Percentiles rank a stretch among this genome's conserved stretches.
phyloP scores from a whole-genome alignment of 1,140 invertebrate genomes.

The Goniozus legneri region DNA sequence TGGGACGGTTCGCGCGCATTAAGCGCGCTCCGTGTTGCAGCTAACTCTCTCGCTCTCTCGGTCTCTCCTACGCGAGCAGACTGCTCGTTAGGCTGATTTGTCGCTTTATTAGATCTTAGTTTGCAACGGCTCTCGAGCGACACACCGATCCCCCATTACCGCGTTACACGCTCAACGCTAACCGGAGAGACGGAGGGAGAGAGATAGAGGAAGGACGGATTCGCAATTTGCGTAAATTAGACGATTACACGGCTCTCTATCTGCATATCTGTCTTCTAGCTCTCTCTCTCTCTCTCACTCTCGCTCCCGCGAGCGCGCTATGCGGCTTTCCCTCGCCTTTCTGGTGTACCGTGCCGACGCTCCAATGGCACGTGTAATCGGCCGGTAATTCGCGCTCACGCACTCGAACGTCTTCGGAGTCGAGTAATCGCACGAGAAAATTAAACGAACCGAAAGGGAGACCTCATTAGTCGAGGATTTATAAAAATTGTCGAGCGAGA shows the following conservation, averaged over 20 bases:
- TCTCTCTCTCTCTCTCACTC: background rate
- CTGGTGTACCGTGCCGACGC: background rate
- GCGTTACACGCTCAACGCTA: too few relatives aligned
- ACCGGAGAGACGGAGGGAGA: too few relatives aligned
- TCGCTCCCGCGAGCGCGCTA: too few relatives aligned
- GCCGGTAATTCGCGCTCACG: background rate
- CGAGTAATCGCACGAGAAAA: too few relatives aligned
- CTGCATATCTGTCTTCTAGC: slow-evolving; percentile 1
- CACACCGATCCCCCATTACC: too few relatives aligned
- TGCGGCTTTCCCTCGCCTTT: background rate
- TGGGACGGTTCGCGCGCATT: slow-evolving; percentile 24
- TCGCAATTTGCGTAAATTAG: slow-evolving; percentile 52
- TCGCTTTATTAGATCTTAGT: slow-evolving; percentile 55
- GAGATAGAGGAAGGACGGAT: slow-evolving; percentile 2
- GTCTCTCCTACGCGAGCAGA: slow-evolving; percentile 25
- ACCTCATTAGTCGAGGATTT: too few relatives aligned
- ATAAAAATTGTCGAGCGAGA: too few relatives aligned
- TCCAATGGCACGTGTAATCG: background rate
- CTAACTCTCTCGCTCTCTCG: too few relatives aligned
- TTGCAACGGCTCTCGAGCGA: slow-evolving; percentile 17
- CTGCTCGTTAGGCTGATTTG: slow-evolving; percentile 49
- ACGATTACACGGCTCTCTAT: slow-evolving; percentile 13
- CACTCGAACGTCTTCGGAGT: too few relatives aligned
- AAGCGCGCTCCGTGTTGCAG: too few relatives aligned
- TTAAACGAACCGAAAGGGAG: too few relatives aligned